These are phyloP conservation scores for Sinohyriopsis cumingii DNA, from an alignment of 2,888 invertebrate genomes.

Conservation along the genomic window DNA sequence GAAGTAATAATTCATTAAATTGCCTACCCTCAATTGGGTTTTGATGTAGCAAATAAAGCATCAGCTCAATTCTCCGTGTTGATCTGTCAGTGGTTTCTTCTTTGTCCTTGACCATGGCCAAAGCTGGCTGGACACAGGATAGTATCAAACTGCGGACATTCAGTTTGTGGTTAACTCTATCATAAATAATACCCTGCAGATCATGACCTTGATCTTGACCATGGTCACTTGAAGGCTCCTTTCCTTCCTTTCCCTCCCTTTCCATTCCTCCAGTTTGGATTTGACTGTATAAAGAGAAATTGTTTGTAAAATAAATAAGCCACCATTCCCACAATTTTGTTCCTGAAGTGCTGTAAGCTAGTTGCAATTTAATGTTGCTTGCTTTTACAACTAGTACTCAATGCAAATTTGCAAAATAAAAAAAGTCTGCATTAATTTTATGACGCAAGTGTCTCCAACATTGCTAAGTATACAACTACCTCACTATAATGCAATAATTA, in stretches of 20 bases:
- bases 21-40: conserved; percentile 6
- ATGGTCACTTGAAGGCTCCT: neutral
- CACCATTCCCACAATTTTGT: too few relatives aligned
- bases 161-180: neutral
- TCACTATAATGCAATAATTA: too few relatives aligned
- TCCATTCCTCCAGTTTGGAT: neutral
- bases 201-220: conserved; percentile 3
- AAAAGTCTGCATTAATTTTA: too few relatives aligned
- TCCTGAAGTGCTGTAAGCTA: too few relatives aligned
- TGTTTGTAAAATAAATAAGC: too few relatives aligned
- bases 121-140: conserved; percentile 44
- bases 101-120: conserved; percentile 47
- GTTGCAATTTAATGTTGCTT: too few relatives aligned
- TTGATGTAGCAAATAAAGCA: conserved; percentile 23
- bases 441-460: too few relatives aligned
- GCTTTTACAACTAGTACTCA: too few relatives aligned
- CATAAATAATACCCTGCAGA: neutral
- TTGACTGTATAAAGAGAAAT: too few relatives aligned
- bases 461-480: too few relatives aligned
- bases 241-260: neutral
- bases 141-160: conserved; percentile 21
- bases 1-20: too few relatives aligned
- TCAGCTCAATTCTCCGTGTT: conserved; percentile 39
- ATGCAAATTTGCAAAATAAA: too few relatives aligned
- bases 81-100: conserved; percentile 23